These are phyloP conservation scores for Parasteatoda tepidariorum DNA, from an alignment of 1,140 invertebrate species.

Conservation along the genomic window DNA sequence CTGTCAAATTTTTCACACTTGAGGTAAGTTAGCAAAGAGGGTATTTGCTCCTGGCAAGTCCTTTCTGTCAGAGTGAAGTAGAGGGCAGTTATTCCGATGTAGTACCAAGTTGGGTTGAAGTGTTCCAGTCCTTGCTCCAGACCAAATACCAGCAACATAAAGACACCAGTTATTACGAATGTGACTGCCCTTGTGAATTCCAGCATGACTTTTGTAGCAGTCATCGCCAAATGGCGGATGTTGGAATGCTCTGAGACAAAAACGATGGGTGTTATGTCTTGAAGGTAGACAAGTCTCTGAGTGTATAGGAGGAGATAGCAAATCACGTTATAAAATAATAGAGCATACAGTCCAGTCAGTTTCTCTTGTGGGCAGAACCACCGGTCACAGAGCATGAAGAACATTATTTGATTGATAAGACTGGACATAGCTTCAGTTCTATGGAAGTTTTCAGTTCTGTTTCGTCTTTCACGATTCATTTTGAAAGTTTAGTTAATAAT, in stretches of 20 bases:
- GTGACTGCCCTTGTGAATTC: conserved; percentile 86
- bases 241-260: conserved; percentile 79
- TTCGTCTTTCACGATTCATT: conserved; percentile 46
- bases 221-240: conserved; percentile 82
- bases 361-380: conserved; percentile 74
- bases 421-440: conserved; percentile 37
- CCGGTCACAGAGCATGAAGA: conserved; percentile 79
- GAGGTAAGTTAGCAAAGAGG: conserved; percentile 72
- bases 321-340: conserved; percentile 85
- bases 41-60: conserved; percentile 74
- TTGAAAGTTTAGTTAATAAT: too few relatives aligned
- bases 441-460: conserved; percentile 29
- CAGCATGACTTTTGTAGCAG: conserved; percentile 81
- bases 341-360: conserved; percentile 79
- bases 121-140: conserved; percentile 80
- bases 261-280: conserved; percentile 79
- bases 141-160: conserved; percentile 80
- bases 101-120: conserved; percentile 77
- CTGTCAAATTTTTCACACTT: conserved; percentile 76
- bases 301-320: conserved; percentile 81
- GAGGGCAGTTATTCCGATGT: conserved; percentile 75
- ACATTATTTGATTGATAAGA: conserved; percentile 73
- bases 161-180: conserved; percentile 81
- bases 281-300: conserved; percentile 39
- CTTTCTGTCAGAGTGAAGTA: conserved; percentile 81